phyloP scores from a whole-genome alignment of 2,888 invertebrate genomes.

The Andrena bucephala region DNA sequence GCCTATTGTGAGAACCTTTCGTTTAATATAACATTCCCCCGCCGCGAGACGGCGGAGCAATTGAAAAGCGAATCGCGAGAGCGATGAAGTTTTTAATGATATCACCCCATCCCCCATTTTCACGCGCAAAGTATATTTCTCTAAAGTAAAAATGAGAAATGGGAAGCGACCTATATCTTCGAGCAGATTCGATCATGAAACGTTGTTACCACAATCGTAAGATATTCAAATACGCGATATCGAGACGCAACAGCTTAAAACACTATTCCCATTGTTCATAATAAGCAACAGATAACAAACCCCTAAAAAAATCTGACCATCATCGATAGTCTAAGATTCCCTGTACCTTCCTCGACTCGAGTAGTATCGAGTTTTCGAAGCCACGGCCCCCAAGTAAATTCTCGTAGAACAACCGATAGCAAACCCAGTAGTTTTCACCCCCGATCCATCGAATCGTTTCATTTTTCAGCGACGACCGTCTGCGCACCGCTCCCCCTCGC shows the following conservation, averaged over 20 bases:
- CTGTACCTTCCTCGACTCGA: no score
- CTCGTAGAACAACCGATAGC: no score
- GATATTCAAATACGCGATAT: no score
- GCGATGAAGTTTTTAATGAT: conserved; percentile 59
- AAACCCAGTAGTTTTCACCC: not conserved
- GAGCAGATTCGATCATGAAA: not conserved
- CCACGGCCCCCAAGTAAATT: no score
- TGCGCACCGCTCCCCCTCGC: conserved; percentile 25
- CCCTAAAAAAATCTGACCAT: no score
- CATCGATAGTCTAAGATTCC: no score
- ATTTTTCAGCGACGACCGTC: conserved; percentile 26
- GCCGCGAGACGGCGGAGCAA: conserved; percentile 24
- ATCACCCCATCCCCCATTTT: conserved; percentile 14
- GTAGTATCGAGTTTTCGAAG: no score
- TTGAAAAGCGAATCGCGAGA: conserved; percentile 50
- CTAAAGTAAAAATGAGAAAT: not conserved
- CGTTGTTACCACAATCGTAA: no score
- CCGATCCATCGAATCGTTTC: not conserved
- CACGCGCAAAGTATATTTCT: not conserved
- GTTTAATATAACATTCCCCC: conserved; percentile 54
- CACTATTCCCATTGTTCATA: no score
- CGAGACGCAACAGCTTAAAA: no score
- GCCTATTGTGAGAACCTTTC: conserved; percentile 32
- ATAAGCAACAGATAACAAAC: no score
- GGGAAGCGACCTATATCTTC: not conserved